These are phyloP conservation scores for Nycticryphes semicollaris DNA, from an alignment of 2,113 vertebrate genomes.

Conservation along the genomic window DNA sequence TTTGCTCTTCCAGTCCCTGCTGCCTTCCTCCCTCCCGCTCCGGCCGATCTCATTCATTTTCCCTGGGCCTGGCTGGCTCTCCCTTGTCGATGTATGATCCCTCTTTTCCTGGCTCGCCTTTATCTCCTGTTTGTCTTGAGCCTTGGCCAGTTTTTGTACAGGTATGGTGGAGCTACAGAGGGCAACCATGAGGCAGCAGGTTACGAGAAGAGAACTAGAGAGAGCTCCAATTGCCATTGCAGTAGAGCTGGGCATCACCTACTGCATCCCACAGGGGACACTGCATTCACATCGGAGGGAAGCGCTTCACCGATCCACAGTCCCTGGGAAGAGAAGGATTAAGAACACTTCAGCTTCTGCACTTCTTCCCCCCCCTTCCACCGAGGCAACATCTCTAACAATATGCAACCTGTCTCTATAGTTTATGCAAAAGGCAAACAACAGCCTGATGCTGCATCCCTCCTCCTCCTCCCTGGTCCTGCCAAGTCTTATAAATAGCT, in stretches of 20 bases:
- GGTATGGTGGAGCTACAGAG: slow-evolving; percentile 86
- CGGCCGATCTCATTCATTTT: slow-evolving; percentile 80
- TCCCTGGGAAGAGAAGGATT: slow-evolving; percentile 73
- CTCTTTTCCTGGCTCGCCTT: slow-evolving; percentile 81
- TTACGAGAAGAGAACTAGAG: slow-evolving; percentile 86
- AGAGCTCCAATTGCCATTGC: slow-evolving; percentile 90
- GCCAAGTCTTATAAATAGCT: slow-evolving; percentile 23
- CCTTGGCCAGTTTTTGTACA: slow-evolving; percentile 78
- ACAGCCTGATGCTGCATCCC: slow-evolving; percentile 20
- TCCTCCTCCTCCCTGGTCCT: neutral
- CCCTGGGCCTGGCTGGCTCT: slow-evolving; percentile 73
- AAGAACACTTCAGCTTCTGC: slow-evolving; percentile 47
- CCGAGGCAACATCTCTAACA: slow-evolving; percentile 11
- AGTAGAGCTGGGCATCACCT: slow-evolving; percentile 87
- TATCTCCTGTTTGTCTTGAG: slow-evolving; percentile 75
- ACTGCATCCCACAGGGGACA: slow-evolving; percentile 86
- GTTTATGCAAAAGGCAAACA: slow-evolving; percentile 26
- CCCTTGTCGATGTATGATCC: slow-evolving; percentile 77
- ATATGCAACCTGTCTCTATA: slow-evolving; percentile 15
- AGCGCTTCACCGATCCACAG: slow-evolving; percentile 50
- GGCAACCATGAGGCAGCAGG: slow-evolving; percentile 87
- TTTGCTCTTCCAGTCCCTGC: slow-evolving; percentile 77
- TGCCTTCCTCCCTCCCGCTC: slow-evolving; percentile 75
- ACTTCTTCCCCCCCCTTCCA: neutral
- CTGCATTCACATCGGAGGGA: slow-evolving; percentile 86